Evolutionary conservation across 2,888 invertebrate genomes (phyloP).

Genomic region (Ochlodes sylvanus): DNA sequence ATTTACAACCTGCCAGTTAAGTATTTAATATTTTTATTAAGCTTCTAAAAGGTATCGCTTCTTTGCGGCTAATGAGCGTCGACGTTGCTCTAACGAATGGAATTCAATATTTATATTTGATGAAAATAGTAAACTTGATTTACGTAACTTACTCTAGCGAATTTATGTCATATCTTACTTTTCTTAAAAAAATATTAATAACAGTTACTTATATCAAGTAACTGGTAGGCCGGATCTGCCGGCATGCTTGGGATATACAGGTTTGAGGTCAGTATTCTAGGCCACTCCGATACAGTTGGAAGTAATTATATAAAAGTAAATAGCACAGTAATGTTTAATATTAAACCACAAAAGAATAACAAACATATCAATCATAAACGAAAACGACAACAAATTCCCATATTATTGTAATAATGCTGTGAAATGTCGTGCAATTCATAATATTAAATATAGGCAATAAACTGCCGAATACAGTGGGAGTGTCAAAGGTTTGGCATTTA

Average conservation of each 20-base stretch:
- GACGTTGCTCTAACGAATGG: not conserved
- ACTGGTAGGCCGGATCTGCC: no score
- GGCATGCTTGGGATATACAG: no score
- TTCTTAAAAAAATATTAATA: no score
- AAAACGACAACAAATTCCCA: not conserved
- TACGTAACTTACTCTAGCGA: no score
- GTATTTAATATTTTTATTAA: not conserved
- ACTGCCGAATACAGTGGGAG: slow-evolving; percentile 31
- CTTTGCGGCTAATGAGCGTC: not conserved
- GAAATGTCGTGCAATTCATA: not conserved
- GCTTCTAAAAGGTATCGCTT: not conserved
- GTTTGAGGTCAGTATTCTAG: no score
- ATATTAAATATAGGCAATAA: slow-evolving; percentile 27
- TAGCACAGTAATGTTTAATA: no score
- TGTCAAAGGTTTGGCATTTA: slow-evolving; percentile 53
- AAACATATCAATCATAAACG: not conserved
- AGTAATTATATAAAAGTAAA: no score
- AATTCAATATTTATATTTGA: not conserved
- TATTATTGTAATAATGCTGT: not conserved
- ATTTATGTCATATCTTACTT: no score
- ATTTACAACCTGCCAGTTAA: not conserved
- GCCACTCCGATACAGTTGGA: no score
- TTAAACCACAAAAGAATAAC: not conserved
- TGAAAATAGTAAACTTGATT: not conserved
- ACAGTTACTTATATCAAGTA: no score